Evolutionary conservation across 2,797 vertebrate genomes (phyloP).

Genomic region (Hephaestus fuliginosus): DNA sequence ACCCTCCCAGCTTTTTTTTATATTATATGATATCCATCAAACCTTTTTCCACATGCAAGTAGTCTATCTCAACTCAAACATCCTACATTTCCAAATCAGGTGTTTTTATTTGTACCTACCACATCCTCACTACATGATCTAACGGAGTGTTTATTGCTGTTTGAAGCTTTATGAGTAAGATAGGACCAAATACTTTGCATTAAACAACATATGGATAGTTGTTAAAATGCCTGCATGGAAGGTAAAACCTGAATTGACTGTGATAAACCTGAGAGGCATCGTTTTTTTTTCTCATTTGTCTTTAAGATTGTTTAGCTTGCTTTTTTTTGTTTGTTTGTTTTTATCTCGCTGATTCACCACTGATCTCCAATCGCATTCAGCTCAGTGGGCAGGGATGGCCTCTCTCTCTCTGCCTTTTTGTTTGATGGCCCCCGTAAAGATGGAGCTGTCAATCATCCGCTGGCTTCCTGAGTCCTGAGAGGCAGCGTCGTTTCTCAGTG

Average conservation of each 20-base stretch:
- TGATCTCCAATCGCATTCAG: slow-evolving; percentile 43
- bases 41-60: slow-evolving; percentile 22
- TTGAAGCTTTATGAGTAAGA: slow-evolving; percentile 54
- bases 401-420: slow-evolving; percentile 68
- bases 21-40: slow-evolving; percentile 62
- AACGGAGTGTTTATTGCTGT: slow-evolving; percentile 63
- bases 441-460: slow-evolving; percentile 79
- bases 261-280: slow-evolving; percentile 38
- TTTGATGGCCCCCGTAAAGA: slow-evolving; percentile 70
- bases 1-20: slow-evolving; percentile 53
- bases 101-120: slow-evolving; percentile 38
- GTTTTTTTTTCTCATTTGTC: slow-evolving; percentile 31
- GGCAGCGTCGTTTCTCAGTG: slow-evolving; percentile 52
- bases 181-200: slow-evolving; percentile 49
- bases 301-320: slow-evolving; percentile 57
- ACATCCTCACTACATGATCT: slow-evolving; percentile 39
- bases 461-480: slow-evolving; percentile 57
- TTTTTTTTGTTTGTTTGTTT: slow-evolving; percentile 46
- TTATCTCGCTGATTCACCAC: slow-evolving; percentile 52
- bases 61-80: slow-evolving; percentile 35
- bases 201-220: slow-evolving; percentile 56
- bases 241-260: slow-evolving; percentile 50
- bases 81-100: slow-evolving; percentile 16
- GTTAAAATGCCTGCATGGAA: slow-evolving; percentile 57
- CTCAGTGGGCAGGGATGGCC: slow-evolving; percentile 67